phyloP scores from a whole-genome alignment of 2,113 vertebrate species.

The Caranx ignobilis region DNA sequence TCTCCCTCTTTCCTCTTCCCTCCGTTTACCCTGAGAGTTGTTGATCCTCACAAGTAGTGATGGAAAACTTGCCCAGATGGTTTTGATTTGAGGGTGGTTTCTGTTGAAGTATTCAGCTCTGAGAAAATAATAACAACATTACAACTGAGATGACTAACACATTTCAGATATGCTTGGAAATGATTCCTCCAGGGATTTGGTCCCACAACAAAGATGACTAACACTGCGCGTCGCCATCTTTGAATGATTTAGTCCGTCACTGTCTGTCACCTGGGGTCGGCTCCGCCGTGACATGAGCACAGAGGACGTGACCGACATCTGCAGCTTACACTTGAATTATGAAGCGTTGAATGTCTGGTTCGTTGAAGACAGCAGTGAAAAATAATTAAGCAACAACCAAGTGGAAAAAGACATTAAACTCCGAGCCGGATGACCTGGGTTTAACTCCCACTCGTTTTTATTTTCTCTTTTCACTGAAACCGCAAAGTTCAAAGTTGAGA shows the following conservation, averaged over 20 bases:
- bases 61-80: conserved; percentile 42
- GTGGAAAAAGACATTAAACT: conserved; percentile 4
- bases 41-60: conserved; percentile 31
- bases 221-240: not conserved
- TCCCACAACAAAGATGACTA: conserved; percentile 19
- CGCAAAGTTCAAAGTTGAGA: not conserved
- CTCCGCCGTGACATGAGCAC: not conserved
- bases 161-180: conserved; percentile 44
- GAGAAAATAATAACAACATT: conserved; percentile 59
- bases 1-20: not conserved
- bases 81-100: conserved; percentile 59
- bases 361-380: not conserved
- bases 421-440: not conserved
- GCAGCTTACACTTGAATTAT: not conserved
- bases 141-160: conserved; percentile 39
- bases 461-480: not conserved
- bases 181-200: not conserved
- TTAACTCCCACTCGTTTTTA: not conserved
- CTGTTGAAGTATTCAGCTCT: conserved; percentile 30
- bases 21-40: conserved; percentile 1
- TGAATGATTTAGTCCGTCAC: not conserved
- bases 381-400: not conserved
- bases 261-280: not conserved
- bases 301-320: not conserved
- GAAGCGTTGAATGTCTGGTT: not conserved